Evolutionary conservation across 1,140 invertebrate genomes (phyloP), one percentile per base, ranked within the genome.

Genomic region (Leptopilina clavipes): DNA sequence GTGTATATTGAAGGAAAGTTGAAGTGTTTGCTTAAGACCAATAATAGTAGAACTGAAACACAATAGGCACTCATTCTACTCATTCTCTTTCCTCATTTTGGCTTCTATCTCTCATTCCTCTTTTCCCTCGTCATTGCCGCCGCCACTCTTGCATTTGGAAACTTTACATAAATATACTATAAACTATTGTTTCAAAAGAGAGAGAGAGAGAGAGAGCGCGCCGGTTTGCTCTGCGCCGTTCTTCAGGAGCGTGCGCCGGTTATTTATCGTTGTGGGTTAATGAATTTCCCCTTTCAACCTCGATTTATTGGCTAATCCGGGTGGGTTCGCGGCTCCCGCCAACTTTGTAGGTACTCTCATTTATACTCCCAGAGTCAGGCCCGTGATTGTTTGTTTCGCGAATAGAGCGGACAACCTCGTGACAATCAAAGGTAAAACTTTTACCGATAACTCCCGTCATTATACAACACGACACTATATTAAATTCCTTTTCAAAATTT

Each of bases 151-250:
- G 75, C 81, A 84, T 83, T 84, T 85, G 80, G 79, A 83, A 87
- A 89, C 82, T 87, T 87, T 86, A 83, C 87, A 89, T 89, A 89
- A 89, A 89, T 89, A 87, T 88, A 89, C 86, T 88, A 86, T 87
- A 87, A 83, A 89, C 85, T 86, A 88, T 88, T 88, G 83, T 89
- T 86, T 84, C 79, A 73, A 78, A 73, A 73, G 72, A 40, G 37
- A 40, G 37, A 40, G 37, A 40, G 37, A 3, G 37, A 40, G 37
- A 1, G 37, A 76, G 72, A 45, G 45, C 72, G 65, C 65, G n/a
- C 74, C 43, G 48, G 43, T 37, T 56, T 31, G 25, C 25, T 18
- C 74, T 44, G 80, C n/a, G 73, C 78, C 73, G 75, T 81, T 84
- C 79, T 70, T 48, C 40, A 76, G 74, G 76, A 80, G 77, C 74